A percentile compares a stretch with the other conserved stretches of the same genome.
Conservation (phyloP, 2,888 invertebrate genomes). For the Noctuana brunneofusca region DNA sequence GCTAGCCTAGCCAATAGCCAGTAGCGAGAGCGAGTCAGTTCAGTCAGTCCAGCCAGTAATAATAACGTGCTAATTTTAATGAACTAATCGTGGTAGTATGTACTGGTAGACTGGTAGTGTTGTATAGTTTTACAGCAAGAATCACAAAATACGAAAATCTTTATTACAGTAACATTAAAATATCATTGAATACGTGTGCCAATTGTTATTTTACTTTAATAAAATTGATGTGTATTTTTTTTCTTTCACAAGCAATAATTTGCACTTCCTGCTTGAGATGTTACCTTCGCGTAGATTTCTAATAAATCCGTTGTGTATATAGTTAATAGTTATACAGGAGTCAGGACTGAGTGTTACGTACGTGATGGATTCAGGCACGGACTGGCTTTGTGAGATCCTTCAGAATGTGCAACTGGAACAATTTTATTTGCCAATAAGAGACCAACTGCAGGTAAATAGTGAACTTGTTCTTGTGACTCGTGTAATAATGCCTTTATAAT, state of each 20-base stretch:
- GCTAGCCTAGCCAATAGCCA: too few relatives aligned
- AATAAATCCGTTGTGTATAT: slow-evolving; percentile 41
- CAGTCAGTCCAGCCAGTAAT: not conserved
- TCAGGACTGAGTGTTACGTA: slow-evolving; percentile 27
- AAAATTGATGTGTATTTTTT: slow-evolving; percentile 11
- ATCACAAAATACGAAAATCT: not conserved
- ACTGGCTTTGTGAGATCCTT: slow-evolving; percentile 93
- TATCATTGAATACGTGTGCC: not conserved
- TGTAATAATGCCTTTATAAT: not conserved
- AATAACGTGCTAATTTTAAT: not conserved
- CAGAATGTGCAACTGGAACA: slow-evolving; percentile 95
- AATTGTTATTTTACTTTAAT: not conserved
- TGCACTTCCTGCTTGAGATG: slow-evolving; percentile 74
- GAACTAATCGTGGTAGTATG: not conserved
- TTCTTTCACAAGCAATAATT: slow-evolving; percentile 44
- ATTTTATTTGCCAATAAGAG: slow-evolving; percentile 93
- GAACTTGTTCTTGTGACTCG: not conserved
- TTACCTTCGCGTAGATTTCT: slow-evolving; percentile 50
- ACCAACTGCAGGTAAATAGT: slow-evolving; percentile 91
- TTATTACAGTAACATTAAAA: slow-evolving; percentile 1
- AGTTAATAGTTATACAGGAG: not conserved
- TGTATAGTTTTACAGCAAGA: not conserved
- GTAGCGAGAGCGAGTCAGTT: too few relatives aligned
- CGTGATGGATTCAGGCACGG: slow-evolving; percentile 81
- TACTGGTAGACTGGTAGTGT: too few relatives aligned